These are phyloP conservation scores for Hystrix cristata DNA, from an alignment of 2,113 vertebrate species.

Conservation along the genomic window DNA sequence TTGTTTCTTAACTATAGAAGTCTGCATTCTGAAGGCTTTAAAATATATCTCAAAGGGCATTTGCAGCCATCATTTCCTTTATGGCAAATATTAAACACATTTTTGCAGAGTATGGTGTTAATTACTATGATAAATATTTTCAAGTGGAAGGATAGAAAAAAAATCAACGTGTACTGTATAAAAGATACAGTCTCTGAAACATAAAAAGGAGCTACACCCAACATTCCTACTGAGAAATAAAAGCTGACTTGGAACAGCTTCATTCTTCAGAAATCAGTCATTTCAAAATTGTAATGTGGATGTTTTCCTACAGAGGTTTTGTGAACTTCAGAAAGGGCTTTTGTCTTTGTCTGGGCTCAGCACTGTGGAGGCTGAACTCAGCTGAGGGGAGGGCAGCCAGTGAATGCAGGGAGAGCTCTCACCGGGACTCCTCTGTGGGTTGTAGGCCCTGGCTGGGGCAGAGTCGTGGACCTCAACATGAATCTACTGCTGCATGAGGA, in stretches of 20 bases:
- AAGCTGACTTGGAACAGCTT: background rate
- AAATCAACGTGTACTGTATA: background rate
- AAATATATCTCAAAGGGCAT: background rate
- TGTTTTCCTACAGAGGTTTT: background rate
- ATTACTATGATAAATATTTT: constrained; percentile 72
- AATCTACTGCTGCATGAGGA: background rate
- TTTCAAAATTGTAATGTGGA: background rate
- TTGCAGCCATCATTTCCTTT: background rate
- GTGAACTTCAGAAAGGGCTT: background rate
- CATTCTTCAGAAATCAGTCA: background rate
- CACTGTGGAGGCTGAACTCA: no score
- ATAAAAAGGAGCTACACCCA: background rate
- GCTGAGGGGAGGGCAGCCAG: background rate
- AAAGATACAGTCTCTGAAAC: constrained; percentile 26
- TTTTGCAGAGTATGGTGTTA: constrained; percentile 47
- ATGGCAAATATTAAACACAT: constrained; percentile 38
- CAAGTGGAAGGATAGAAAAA: constrained; percentile 43
- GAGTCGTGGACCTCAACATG: background rate
- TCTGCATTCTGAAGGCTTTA: background rate
- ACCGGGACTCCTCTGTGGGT: background rate
- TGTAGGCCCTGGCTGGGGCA: background rate
- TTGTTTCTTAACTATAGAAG: constrained; percentile 41
- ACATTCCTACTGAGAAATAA: background rate
- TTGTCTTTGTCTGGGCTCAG: background rate
- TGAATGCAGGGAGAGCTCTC: background rate